Evolutionary conservation across 2,888 invertebrate species (phyloP).

Genomic region (Caenorhabditis sinica): DNA sequence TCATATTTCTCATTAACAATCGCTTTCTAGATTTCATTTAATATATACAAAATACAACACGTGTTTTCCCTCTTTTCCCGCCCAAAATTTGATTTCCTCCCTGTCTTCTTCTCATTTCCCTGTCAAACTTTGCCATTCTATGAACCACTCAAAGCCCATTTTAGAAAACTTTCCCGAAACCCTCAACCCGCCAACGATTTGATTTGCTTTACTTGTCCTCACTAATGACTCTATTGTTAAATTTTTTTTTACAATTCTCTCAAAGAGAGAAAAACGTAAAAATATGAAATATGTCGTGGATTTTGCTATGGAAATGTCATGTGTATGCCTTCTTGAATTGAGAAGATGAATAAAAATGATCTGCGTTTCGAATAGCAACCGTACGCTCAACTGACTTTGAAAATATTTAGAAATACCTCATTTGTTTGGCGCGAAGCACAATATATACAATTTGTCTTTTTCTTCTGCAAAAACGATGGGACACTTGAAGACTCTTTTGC

Average conservation of each 20-base stretch:
- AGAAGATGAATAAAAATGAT: slow-evolving; percentile 47
- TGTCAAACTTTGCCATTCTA: slow-evolving; percentile 32
- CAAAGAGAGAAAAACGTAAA: slow-evolving; percentile 6
- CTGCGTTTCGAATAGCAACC: slow-evolving; percentile 51
- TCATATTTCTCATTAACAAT: neutral
- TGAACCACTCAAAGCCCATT: slow-evolving; percentile 23
- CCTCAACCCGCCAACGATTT: slow-evolving; percentile 41
- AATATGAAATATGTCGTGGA: slow-evolving; percentile 19
- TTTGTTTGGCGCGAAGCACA: neutral
- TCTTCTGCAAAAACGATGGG: slow-evolving; percentile 4
- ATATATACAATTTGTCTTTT: slow-evolving; percentile 6
- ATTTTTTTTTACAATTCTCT: slow-evolving; percentile 1
- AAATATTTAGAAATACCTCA: too few species aligned
- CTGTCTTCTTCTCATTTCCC: neutral
- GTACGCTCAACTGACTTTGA: neutral
- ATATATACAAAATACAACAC: slow-evolving; percentile 44
- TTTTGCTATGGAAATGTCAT: slow-evolving; percentile 60
- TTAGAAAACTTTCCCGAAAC: slow-evolving; percentile 4
- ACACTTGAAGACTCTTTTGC: neutral
- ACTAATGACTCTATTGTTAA: neutral
- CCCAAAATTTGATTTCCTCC: neutral
- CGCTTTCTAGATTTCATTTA: slow-evolving; percentile 52
- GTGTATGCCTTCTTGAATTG: slow-evolving; percentile 27
- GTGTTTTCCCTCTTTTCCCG: slow-evolving; percentile 27
- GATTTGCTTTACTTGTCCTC: slow-evolving; percentile 47